These are phyloP conservation scores for Orbicella faveolata DNA, from an alignment of 64 coral and sea anemone species.

Conservation along the genomic window DNA sequence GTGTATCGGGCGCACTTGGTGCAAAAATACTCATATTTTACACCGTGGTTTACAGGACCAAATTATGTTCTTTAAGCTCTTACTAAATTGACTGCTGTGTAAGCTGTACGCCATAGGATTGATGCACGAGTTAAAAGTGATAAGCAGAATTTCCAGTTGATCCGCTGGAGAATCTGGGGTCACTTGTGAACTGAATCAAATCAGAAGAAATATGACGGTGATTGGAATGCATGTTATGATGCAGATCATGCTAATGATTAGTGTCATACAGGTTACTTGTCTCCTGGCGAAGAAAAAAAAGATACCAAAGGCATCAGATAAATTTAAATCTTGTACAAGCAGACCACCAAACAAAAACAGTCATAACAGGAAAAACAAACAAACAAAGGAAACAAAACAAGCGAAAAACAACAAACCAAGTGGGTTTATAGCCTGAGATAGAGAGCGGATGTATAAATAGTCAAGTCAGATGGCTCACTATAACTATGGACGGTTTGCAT, in stretches of 20 bases:
- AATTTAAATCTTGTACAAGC: too few species aligned
- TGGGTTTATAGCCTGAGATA: too few species aligned
- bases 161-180: not conserved
- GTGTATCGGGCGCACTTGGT: not conserved
- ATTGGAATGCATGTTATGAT: constrained; percentile 23
- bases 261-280: constrained; percentile 4
- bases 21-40: not conserved
- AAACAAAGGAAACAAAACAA: too few species aligned
- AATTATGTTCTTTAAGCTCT: not conserved
- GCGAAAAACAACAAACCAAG: too few species aligned
- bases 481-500: too few species aligned
- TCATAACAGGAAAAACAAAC: too few species aligned
- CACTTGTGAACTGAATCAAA: not conserved
- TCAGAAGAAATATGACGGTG: constrained; percentile 8
- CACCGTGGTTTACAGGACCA: not conserved
- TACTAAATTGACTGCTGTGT: constrained; percentile 1
- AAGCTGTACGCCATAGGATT: constrained; percentile 7
- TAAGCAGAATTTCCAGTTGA: constrained; percentile 6
- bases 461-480: too few species aligned
- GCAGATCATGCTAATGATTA: constrained; percentile 7
- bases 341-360: too few species aligned
- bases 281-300: not conserved
- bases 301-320: too few species aligned
- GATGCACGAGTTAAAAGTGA: constrained; percentile 7
- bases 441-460: too few species aligned